A percentile compares a stretch with the other conserved stretches of the same genome.
phyloP scores from a whole-genome alignment of 2,113 vertebrate genomes.

The Poecile atricapillus region DNA sequence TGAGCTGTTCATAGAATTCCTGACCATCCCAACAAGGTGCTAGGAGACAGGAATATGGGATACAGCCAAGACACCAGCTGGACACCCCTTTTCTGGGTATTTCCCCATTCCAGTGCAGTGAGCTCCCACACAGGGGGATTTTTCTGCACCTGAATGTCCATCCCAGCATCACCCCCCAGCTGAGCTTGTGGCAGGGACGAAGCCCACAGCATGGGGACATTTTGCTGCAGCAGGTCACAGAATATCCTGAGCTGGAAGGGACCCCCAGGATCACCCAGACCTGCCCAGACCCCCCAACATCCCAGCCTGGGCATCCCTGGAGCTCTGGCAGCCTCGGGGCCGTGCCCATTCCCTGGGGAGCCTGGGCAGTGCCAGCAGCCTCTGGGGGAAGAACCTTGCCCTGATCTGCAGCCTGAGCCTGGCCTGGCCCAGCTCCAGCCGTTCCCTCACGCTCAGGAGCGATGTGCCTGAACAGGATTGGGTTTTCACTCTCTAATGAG shows the following conservation, averaged over 20 bases:
- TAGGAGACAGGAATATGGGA: background rate
- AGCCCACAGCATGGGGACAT: fast-evolving
- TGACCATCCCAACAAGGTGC: fast-evolving
- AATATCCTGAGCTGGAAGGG: background rate
- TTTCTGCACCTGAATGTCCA: no score
- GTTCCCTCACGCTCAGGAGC: background rate
- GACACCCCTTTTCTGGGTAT: background rate
- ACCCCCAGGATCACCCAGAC: fast-evolving
- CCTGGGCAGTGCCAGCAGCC: background rate
- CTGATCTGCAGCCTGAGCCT: background rate
- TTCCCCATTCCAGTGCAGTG: background rate
- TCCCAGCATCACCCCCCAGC: background rate
- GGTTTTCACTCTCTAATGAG: background rate
- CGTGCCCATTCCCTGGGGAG: background rate
- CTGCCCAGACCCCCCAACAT: fast-evolving
- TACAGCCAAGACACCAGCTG: background rate
- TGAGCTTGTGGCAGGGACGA: background rate
- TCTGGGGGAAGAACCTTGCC: background rate
- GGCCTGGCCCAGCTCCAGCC: background rate
- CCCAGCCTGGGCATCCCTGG: background rate
- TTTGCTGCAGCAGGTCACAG: background rate
- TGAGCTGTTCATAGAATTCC: background rate
- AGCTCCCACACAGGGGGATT: background rate
- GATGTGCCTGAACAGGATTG: background rate
- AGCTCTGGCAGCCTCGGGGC: background rate